Evolutionary conservation across 1,140 invertebrate species (phyloP).

Genomic region (Zaprionus ornatus): DNA sequence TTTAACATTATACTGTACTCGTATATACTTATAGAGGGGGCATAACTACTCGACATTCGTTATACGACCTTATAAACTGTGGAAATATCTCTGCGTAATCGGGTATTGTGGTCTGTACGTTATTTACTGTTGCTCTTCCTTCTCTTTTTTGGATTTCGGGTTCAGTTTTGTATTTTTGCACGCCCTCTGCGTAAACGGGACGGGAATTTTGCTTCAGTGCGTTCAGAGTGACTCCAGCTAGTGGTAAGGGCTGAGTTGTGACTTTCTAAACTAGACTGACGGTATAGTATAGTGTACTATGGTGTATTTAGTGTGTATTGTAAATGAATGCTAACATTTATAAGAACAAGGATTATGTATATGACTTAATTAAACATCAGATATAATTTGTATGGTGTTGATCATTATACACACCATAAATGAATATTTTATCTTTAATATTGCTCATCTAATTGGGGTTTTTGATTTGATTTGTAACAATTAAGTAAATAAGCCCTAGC

Average conservation of each 20-base stretch:
- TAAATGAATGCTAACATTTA: neutral
- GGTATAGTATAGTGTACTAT: neutral
- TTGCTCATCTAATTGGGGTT: neutral
- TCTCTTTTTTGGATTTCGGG: slow-evolving; percentile 13
- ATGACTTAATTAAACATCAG: neutral
- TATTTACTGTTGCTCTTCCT: neutral
- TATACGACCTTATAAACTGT: neutral
- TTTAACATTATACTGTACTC: neutral
- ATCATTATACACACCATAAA: too few species aligned
- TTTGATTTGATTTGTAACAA: too few species aligned
- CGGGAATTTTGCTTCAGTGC: slow-evolving; percentile 74
- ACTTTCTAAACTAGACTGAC: neutral
- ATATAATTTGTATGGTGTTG: too few species aligned
- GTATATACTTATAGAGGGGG: neutral
- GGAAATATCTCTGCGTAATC: neutral
- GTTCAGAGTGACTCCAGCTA: neutral
- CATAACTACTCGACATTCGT: neutral
- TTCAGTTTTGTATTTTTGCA: slow-evolving; percentile 52
- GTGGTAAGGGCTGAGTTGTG: slow-evolving; percentile 12
- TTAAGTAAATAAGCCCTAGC: too few species aligned
- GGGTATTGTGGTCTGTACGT: slow-evolving; percentile 18
- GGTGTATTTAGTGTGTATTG: neutral
- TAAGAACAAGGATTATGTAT: neutral
- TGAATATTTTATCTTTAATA: too few species aligned
- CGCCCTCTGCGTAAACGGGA: slow-evolving; percentile 63